Base-by-base conservation (phyloP, 2,113 vertebrate species). In the Hippocampus mohnikei region DNA sequence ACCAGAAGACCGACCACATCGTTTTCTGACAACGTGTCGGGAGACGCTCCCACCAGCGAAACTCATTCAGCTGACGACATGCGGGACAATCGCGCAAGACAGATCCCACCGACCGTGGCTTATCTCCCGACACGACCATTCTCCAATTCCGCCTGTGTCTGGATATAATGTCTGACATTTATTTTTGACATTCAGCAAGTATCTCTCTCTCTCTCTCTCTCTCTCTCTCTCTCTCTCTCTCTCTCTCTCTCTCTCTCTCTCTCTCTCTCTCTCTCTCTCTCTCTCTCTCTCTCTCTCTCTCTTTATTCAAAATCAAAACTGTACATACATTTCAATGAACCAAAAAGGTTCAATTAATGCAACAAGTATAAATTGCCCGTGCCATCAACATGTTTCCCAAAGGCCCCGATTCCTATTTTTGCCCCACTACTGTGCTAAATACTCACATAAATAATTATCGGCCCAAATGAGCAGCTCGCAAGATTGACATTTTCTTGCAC, bases 141-240 rank as follows among this genome's bases (percentile, higher is more conserved):
- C 25, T 15, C 12, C 12, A 11, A 56, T 56, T 25, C 9, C 23
- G 25, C n/a, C 20, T 25, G 25, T 59, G 25, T 56, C 53, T 56
- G 60, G 58, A 44, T 21, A 72, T 21, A 61, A 66, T 33, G 55
- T 61, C 59, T 77, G 81, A 79, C 81, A 78, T 80, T 82, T 72
- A 76, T 42, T 12, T 2, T 81, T 59, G 72, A 77, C 72, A 77
- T 83, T 78, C 62, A 74, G 20, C 20, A 66, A 56, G 67, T 1
- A 64, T 59, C 33, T 69, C 53, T 72, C 53, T 56, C 21, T 5
- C 29, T 27, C 58, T 56, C 21, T 59, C 41, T 69, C 53, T 72
- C 58, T 56, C 16, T 59, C 41, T 69, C 48, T 72, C 58, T 56
- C 21, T 7, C 33, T 37, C 33, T 6, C 33, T 37, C 5, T 37